Evolutionary conservation across 64 coral and sea anemone genomes (phyloP).

Genomic region (Montipora capricornis): DNA sequence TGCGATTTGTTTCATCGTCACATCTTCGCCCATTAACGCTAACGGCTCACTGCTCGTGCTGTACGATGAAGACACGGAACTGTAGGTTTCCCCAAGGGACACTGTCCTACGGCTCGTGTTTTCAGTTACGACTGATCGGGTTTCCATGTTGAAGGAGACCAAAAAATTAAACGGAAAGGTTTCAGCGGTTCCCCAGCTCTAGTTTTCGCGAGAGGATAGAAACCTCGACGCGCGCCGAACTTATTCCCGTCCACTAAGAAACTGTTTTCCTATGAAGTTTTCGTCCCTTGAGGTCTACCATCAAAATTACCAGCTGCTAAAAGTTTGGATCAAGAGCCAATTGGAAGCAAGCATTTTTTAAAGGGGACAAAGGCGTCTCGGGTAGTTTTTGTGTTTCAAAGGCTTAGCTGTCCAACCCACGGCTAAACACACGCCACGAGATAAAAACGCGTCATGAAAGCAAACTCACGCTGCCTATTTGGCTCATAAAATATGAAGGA

Average conservation of each 20-base stretch:
- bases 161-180: background rate
- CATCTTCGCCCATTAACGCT: conserved; percentile 52
- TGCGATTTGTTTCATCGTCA: conserved; percentile 77
- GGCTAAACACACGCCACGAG: conserved; percentile 34
- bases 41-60: conserved; percentile 20
- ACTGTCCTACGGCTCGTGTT: conserved; percentile 4
- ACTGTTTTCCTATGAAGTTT: conserved; percentile 15
- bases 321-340: conserved; percentile 33
- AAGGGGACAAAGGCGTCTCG: conserved; percentile 7
- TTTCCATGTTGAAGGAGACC: conserved; percentile 5
- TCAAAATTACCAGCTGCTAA: conserved; percentile 46
- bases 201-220: background rate
- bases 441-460: background rate
- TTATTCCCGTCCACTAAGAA: background rate
- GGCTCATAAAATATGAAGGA: conserved; percentile 42
- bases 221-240: background rate
- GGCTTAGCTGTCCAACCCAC: background rate
- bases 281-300: conserved; percentile 57
- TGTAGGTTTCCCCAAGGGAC: conserved; percentile 13
- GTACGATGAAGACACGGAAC: conserved; percentile 25
- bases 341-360: background rate
- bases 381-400: conserved; percentile 44
- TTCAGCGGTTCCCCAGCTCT: background rate
- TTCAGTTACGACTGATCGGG: background rate
- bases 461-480: background rate